A percentile compares a stretch with the other conserved stretches of the same genome.
These are phyloP conservation scores for Mellilla xanthometata DNA, from an alignment of 2,888 invertebrate genomes.

Conservation along the genomic window DNA sequence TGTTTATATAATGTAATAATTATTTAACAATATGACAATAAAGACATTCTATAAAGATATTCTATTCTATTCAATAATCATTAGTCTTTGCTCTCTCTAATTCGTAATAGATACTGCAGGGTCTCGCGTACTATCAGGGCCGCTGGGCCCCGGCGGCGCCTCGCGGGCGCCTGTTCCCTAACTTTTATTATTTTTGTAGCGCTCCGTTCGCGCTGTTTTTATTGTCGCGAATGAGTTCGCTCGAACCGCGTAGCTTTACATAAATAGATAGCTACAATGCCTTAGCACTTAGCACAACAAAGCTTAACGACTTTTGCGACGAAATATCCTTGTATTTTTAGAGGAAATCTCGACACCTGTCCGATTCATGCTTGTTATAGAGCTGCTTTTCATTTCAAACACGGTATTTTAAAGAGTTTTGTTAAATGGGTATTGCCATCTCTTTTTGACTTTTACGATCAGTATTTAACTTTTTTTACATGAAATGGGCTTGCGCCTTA, in stretches of 20 bases:
- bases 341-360: constrained; percentile 9
- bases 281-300: constrained; percentile 28
- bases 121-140: constrained; percentile 30
- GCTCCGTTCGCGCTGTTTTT: constrained; percentile 60
- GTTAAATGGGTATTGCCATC: no score
- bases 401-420: constrained; percentile 4
- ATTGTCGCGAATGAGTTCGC: constrained; percentile 58
- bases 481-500: no score
- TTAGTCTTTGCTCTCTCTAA: no score
- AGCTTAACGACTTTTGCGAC: constrained; percentile 25
- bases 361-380: constrained; percentile 5
- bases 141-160: constrained; percentile 47
- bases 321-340: constrained; percentile 19
- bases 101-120: constrained; percentile 2
- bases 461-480: not conserved
- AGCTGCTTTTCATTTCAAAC: not conserved
- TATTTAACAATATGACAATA: no score
- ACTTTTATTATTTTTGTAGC: constrained; percentile 75
- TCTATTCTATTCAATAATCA: no score
- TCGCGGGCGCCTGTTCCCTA: constrained; percentile 59
- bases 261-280: constrained; percentile 18
- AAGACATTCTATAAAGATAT: no score
- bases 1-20: no score
- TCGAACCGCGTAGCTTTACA: constrained; percentile 38
- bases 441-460: no score